These are phyloP conservation scores for Amblyopsis hoosieri DNA, from an alignment of 2,797 vertebrate species.

Conservation along the genomic window DNA sequence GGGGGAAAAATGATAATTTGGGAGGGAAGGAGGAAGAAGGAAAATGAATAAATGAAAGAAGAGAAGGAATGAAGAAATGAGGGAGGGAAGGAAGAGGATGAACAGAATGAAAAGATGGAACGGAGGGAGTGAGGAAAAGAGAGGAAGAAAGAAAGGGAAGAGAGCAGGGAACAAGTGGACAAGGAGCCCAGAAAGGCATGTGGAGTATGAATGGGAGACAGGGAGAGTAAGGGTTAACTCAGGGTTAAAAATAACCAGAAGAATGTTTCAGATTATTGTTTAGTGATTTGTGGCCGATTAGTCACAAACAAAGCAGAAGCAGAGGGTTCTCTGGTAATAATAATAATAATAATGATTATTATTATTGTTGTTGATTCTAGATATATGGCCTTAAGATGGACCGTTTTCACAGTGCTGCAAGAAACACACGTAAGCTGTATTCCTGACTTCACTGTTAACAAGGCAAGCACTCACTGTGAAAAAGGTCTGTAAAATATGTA, in stretches of 20 bases:
- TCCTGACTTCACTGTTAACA: too few relatives aligned
- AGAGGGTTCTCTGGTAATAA: conserved; percentile 39
- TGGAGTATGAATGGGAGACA: conserved; percentile 4
- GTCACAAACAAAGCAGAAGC: conserved; percentile 55
- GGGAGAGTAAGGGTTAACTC: conserved; percentile 22
- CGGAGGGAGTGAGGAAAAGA: neutral
- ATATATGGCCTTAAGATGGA: too few relatives aligned
- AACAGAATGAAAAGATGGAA: neutral
- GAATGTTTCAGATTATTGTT: conserved; percentile 20
- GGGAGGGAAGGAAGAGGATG: neutral
- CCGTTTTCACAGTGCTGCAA: too few relatives aligned
- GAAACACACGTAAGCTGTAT: too few relatives aligned
- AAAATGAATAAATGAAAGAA: neutral
- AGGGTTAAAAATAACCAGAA: neutral
- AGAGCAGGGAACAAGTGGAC: neutral
- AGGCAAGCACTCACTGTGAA: too few relatives aligned
- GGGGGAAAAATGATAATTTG: neutral
- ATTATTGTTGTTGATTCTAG: neutral
- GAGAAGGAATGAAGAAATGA: neutral
- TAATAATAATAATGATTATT: neutral
- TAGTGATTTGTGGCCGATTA: conserved; percentile 17
- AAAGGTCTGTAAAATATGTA: too few relatives aligned
- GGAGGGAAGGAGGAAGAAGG: neutral
- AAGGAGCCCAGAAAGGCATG: too few relatives aligned
- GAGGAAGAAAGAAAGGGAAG: neutral